These are phyloP conservation scores for Listronotus oregonensis DNA, from an alignment of 1,140 invertebrate genomes.

Conservation along the genomic window DNA sequence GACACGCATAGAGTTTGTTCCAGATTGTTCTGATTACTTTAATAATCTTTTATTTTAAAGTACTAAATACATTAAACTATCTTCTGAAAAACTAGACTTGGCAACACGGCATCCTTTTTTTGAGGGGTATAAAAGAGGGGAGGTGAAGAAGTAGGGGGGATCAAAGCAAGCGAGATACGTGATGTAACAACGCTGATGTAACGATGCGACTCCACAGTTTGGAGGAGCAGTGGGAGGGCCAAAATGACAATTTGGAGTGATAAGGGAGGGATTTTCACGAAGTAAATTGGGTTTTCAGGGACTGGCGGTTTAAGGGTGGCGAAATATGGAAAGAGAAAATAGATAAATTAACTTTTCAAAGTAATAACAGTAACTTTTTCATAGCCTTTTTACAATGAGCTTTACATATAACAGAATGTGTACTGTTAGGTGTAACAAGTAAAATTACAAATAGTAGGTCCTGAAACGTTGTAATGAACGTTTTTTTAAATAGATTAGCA, in stretches of 20 bases:
- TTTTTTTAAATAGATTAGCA: too few species aligned
- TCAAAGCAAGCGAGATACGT: conserved; percentile 24
- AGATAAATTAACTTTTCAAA: too few species aligned
- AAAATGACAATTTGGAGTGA: conserved; percentile 34
- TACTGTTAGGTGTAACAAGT: too few species aligned
- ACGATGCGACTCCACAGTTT: conserved; percentile 28
- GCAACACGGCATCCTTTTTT: background rate
- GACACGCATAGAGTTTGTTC: too few species aligned
- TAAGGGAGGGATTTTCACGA: conserved; percentile 32
- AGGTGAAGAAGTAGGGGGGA: conserved; percentile 1
- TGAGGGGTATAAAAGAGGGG: background rate
- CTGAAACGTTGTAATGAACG: background rate
- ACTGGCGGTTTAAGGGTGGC: conserved; percentile 16
- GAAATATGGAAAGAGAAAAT: background rate
- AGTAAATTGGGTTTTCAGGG: conserved; percentile 32
- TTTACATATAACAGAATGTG: too few species aligned
- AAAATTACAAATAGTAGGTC: background rate
- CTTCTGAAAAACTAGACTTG: background rate
- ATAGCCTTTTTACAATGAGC: too few species aligned
- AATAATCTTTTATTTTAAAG: too few species aligned
- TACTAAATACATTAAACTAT: too few species aligned
- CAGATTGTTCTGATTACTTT: too few species aligned
- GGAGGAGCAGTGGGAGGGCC: conserved; percentile 26
- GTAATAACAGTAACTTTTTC: too few species aligned
- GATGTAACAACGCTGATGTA: conserved; percentile 32